phyloP scores from a whole-genome alignment of 2,888 invertebrate species.

The Calameuta idolon region DNA sequence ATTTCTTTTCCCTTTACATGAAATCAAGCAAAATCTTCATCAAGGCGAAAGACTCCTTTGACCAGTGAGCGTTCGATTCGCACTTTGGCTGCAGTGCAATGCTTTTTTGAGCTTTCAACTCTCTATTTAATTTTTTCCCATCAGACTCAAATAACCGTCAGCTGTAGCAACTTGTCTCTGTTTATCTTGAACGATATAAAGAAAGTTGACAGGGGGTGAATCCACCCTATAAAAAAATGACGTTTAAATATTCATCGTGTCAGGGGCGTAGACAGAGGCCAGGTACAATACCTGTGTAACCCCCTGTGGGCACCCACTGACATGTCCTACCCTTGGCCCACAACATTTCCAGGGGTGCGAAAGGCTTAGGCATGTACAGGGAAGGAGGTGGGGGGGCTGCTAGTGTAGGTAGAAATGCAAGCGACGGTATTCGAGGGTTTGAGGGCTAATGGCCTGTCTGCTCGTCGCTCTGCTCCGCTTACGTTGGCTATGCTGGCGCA shows the following conservation, averaged over 20 bases:
- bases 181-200: not conserved
- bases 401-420: not conserved
- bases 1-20: too few species aligned
- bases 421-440: conserved; percentile 4
- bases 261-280: not conserved
- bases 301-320: not conserved
- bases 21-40: too few species aligned
- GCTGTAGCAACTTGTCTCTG: not conserved
- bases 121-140: too few species aligned
- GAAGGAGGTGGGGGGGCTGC: not conserved
- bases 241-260: conserved; percentile 34
- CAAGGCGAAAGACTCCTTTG: too few species aligned
- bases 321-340: not conserved
- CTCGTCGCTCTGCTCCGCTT: conserved; percentile 16
- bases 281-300: not conserved
- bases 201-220: not conserved
- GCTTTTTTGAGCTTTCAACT: too few species aligned
- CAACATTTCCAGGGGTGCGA: conserved; percentile 12
- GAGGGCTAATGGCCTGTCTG: conserved; percentile 32
- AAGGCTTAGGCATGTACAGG: conserved; percentile 15
- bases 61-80: too few species aligned
- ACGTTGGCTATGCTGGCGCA: not conserved
- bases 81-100: too few species aligned
- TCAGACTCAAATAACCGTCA: not conserved
- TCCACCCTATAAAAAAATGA: conserved; percentile 19